Conservation (phyloP, 2,113 vertebrate genomes). For the Hipposideros armiger region DNA sequence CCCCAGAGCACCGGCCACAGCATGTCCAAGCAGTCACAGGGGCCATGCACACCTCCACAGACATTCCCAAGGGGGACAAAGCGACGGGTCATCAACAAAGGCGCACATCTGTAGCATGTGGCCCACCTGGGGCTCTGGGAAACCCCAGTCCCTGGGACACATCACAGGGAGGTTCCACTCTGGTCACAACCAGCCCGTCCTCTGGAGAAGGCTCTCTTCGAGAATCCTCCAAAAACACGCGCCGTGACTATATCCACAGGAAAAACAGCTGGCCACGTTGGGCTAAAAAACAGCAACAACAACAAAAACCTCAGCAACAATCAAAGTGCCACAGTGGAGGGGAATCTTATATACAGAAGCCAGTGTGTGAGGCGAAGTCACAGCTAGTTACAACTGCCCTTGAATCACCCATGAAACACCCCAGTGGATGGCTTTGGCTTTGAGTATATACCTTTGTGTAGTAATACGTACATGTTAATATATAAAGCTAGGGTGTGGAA, state of each 20-base stretch:
- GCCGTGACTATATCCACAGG: not conserved
- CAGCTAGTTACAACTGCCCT: not conserved
- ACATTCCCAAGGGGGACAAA: not conserved
- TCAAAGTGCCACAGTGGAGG: not conserved
- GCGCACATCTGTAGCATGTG: too few relatives aligned
- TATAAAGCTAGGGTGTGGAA: not conserved
- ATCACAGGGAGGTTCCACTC: not conserved
- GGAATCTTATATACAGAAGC: not conserved
- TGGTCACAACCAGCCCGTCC: not conserved
- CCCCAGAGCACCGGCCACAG: not conserved
- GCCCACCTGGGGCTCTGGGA: accelerated
- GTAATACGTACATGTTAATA: not conserved
- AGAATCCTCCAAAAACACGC: not conserved
- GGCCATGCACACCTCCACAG: accelerated
- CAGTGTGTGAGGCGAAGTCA: not conserved
- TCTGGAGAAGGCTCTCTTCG: not conserved
- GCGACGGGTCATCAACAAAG: accelerated
- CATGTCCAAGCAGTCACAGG: not conserved
- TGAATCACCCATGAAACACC: not conserved
- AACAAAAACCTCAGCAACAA: not conserved
- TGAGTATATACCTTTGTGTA: not conserved
- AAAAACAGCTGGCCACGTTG: not conserved
- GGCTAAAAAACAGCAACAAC: not conserved
- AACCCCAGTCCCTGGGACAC: not conserved
- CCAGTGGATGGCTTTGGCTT: not conserved